Evolutionary conservation across 37 sponge, comb jelly and placozoan genomes (phyloP).

Genomic region (Geodia barretti): DNA sequence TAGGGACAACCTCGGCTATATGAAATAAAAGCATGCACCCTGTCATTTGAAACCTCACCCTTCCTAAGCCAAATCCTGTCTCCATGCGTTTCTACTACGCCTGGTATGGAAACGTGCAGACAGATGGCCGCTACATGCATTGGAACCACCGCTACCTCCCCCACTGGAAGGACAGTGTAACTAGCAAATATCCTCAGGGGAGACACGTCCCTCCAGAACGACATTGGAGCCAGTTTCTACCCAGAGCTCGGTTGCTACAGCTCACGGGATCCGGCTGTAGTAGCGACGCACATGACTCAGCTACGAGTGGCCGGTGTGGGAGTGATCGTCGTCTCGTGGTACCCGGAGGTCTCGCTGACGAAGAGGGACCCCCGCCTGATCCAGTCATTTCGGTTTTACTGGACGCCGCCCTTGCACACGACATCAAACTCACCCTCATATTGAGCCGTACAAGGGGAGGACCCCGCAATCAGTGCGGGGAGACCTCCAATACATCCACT

Average conservation of each 20-base stretch:
- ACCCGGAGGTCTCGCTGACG: constrained; percentile 67
- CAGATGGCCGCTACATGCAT: constrained; percentile 77
- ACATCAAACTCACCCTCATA: constrained; percentile 77
- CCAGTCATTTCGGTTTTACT: constrained; percentile 52
- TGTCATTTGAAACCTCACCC: too few relatives aligned
- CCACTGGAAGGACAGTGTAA: constrained; percentile 71
- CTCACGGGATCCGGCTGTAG: constrained; percentile 53
- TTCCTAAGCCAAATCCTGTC: too few relatives aligned
- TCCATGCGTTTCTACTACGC: constrained; percentile 90
- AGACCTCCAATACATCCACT: constrained; percentile 70
- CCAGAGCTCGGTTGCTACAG: constrained; percentile 86
- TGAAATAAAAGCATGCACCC: too few relatives aligned
- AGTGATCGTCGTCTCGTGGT: constrained; percentile 84
- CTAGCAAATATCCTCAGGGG: constrained; percentile 46
- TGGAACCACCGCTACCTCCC: constrained; percentile 88
- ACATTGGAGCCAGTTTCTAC: constrained; percentile 88
- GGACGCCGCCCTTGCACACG: constrained; percentile 56
- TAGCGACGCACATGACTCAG: constrained; percentile 78
- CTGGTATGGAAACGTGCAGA: constrained; percentile 75
- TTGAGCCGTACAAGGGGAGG: constrained; percentile 81
- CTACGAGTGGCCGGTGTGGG: constrained; percentile 69
- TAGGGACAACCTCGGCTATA: too few relatives aligned
- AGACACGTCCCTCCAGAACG: constrained; percentile 81
- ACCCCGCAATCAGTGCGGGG: constrained; percentile 34
- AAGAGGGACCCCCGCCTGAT: constrained; percentile 71